These are phyloP conservation scores for Eledone cirrhosa DNA, from an alignment of 2,888 invertebrate genomes.

Conservation along the genomic window DNA sequence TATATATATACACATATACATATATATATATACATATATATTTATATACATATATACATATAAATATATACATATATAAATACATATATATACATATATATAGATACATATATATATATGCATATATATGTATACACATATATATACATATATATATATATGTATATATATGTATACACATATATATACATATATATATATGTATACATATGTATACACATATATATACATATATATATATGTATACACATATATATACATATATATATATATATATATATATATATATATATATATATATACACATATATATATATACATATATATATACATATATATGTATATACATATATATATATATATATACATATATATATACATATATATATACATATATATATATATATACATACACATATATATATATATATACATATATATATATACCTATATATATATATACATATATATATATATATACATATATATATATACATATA, in stretches of 20 bases:
- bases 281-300: neutral
- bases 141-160: too few species aligned
- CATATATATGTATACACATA: too few species aligned
- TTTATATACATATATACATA: too few species aligned
- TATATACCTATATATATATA: neutral
- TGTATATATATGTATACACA: too few species aligned
- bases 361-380: neutral
- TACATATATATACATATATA: too few species aligned
- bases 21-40: too few species aligned
- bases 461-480: neutral
- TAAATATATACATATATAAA: too few species aligned
- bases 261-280: neutral
- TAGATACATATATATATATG: too few species aligned
- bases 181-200: too few species aligned
- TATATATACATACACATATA: neutral
- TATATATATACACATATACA: too few species aligned
- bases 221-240: neutral
- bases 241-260: neutral
- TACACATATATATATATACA: neutral
- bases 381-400: slow-evolving; percentile 4
- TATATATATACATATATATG: neutral
- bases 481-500: neutral
- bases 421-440: neutral
- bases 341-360: neutral
- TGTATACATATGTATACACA: too few species aligned